These are phyloP conservation scores for Punctoribates punctum DNA, from an alignment of 2,888 invertebrate species.

Conservation along the genomic window DNA sequence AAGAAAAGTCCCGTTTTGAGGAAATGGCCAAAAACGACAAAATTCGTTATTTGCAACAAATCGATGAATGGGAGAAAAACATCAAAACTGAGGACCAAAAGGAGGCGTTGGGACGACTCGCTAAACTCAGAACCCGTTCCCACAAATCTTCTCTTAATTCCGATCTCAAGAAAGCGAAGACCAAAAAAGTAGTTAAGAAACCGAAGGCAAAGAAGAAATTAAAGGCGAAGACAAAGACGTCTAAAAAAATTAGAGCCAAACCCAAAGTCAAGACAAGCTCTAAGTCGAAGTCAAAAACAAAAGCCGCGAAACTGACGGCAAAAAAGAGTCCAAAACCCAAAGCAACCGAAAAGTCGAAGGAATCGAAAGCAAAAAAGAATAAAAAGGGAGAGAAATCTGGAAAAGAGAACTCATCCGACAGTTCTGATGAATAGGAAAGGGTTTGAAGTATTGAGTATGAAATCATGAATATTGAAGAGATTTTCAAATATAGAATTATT, in stretches of 20 bases:
- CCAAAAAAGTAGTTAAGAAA: conserved; percentile 8
- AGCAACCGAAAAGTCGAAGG: background rate
- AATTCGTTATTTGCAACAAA: conserved; percentile 21
- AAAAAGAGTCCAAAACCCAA: background rate
- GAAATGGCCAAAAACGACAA: conserved; percentile 35
- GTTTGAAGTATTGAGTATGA: background rate
- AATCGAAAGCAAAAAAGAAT: background rate
- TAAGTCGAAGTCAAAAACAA: background rate
- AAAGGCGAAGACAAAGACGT: background rate
- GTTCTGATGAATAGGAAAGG: conserved; percentile 28
- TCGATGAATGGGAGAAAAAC: conserved; percentile 39
- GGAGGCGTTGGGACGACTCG: background rate
- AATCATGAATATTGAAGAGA: conserved; percentile 1
- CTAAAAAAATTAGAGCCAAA: background rate
- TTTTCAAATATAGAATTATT: background rate
- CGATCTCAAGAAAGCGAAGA: background rate
- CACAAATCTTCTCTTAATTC: background rate
- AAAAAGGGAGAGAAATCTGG: background rate
- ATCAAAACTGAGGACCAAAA: conserved; percentile 28
- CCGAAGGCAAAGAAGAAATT: background rate
- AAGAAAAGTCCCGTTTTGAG: conserved; percentile 7
- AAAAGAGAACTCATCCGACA: background rate
- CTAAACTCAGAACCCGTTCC: background rate
- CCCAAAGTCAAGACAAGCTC: background rate
- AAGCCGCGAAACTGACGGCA: background rate